phyloP scores from a whole-genome alignment of 92 coral and sea anemone genomes.

The Heliopora coerulea region DNA sequence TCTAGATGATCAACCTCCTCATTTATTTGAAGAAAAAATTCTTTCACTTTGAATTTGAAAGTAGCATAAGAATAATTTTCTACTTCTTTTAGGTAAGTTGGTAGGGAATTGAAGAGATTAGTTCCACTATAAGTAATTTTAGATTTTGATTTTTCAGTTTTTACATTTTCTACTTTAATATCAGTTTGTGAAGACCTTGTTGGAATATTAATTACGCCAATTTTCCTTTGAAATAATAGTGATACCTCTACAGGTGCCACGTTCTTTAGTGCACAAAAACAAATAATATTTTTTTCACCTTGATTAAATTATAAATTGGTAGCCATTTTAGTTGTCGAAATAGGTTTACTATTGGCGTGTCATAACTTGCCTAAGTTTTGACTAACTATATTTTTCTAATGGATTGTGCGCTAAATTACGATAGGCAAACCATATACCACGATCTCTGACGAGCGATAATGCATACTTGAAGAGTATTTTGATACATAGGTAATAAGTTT shows the following conservation, averaged over 20 bases:
- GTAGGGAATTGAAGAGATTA: neutral
- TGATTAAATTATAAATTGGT: too few species aligned
- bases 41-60: neutral
- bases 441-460: too few species aligned
- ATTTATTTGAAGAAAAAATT: neutral
- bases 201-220: neutral
- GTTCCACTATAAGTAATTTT: neutral
- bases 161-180: neutral
- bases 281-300: neutral
- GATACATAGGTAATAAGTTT: too few species aligned
- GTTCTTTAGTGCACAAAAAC: neutral
- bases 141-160: neutral
- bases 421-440: too few species aligned
- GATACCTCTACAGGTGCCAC: neutral
- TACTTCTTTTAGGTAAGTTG: neutral
- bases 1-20: neutral
- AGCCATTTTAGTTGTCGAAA: neutral
- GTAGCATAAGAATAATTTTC: neutral
- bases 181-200: neutral
- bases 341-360: neutral
- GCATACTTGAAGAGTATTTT: too few species aligned
- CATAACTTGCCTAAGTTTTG: neutral
- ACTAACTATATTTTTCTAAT: too few species aligned
- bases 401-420: too few species aligned
- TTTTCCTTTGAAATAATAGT: neutral